Evolutionary conservation across 2,113 vertebrate genomes (phyloP).

Genomic region (Seriola aureovittata): DNA sequence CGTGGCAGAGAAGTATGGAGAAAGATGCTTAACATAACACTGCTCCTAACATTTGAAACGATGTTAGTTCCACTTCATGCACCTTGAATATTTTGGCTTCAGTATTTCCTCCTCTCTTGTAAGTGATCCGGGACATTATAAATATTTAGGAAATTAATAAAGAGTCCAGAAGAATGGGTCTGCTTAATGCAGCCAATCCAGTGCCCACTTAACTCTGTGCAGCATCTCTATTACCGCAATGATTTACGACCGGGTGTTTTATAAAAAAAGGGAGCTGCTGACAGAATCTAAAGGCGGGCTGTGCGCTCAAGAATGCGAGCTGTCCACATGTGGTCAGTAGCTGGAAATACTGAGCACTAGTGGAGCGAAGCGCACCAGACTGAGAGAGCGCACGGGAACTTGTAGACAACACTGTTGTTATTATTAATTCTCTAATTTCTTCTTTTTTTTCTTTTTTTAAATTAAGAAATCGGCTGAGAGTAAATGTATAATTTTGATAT

Average conservation of each 20-base stretch:
- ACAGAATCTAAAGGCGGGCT: slow-evolving; percentile 44
- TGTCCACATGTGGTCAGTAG: slow-evolving; percentile 48
- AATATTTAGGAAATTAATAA: not conserved
- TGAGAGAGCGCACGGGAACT: slow-evolving; percentile 41
- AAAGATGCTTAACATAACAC: no score
- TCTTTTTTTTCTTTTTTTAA: not conserved
- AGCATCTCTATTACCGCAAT: slow-evolving; percentile 1
- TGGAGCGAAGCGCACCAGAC: slow-evolving; percentile 28
- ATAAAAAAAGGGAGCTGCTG: not conserved
- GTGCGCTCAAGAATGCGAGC: slow-evolving; percentile 25
- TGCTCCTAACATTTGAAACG: not conserved
- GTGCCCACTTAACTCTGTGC: not conserved
- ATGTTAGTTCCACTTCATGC: not conserved
- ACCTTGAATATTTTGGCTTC: not conserved
- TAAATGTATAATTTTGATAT: not conserved
- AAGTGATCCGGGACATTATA: not conserved
- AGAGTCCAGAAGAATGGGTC: not conserved
- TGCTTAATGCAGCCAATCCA: not conserved
- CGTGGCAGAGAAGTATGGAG: not conserved
- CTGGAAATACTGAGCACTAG: slow-evolving; percentile 19
- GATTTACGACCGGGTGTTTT: slow-evolving; percentile 15
- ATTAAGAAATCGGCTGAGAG: not conserved
- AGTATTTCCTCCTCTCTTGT: not conserved
- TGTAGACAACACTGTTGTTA: not conserved
- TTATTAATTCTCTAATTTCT: not conserved